These are phyloP conservation scores for Octopus bimaculoides DNA, from an alignment of 1,140 invertebrate genomes.

Conservation along the genomic window DNA sequence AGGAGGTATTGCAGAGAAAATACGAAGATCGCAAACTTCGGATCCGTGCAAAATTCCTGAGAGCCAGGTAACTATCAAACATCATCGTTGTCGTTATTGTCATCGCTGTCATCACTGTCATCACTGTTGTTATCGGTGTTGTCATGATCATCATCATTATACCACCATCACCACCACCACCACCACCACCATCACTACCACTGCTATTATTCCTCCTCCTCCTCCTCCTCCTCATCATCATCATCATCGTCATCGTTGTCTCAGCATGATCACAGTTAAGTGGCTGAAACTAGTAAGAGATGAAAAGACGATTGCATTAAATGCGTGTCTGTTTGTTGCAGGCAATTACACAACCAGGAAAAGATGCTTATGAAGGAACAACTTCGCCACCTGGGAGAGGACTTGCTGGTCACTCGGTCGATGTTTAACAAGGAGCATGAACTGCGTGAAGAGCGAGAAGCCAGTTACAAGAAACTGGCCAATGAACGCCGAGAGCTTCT, in stretches of 20 bases:
- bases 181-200: too few relatives aligned
- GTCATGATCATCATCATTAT: background rate
- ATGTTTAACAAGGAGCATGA: conserved; percentile 46
- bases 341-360: conserved; percentile 48
- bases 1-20: conserved; percentile 42
- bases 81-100: background rate
- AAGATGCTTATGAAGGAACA: conserved; percentile 41
- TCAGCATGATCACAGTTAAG: too few relatives aligned
- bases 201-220: too few relatives aligned
- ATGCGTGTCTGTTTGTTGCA: conserved; percentile 19
- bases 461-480: conserved; percentile 46
- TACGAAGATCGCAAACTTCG: conserved; percentile 50
- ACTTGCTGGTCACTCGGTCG: conserved; percentile 39
- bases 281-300: too few relatives aligned
- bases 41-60: conserved; percentile 49
- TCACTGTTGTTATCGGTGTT: background rate
- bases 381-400: conserved; percentile 43
- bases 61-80: conserved; percentile 42
- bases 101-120: background rate
- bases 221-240: too few relatives aligned
- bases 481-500: conserved; percentile 48
- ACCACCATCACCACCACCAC: too few relatives aligned
- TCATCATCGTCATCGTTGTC: too few relatives aligned
- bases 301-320: too few relatives aligned
- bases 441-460: conserved; percentile 49